Conservation (phyloP, 2,113 vertebrate species). For the Lampris incognitus region DNA sequence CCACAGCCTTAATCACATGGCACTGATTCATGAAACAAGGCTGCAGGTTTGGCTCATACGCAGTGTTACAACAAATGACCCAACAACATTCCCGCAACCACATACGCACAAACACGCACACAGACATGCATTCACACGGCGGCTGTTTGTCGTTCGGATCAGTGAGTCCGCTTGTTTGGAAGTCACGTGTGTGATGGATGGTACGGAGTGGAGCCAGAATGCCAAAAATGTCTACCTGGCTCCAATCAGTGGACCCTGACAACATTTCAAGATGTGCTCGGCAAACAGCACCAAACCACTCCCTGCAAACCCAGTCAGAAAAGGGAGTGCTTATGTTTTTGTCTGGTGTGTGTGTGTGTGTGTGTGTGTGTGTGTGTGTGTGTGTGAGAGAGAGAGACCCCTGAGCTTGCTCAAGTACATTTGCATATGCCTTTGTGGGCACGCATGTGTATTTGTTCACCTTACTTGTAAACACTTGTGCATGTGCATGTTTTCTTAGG, state of each 20-base stretch:
- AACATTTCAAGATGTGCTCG: constrained; percentile 37
- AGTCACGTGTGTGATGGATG: constrained; percentile 46
- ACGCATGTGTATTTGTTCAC: background rate
- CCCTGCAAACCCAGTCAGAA: background rate
- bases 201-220: constrained; percentile 45
- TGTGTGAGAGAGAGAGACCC: constrained; percentile 9
- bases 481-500: too few relatives aligned
- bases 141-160: constrained; percentile 51
- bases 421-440: background rate
- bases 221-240: constrained; percentile 58
- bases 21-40: constrained; percentile 35
- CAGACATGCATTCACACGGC: background rate
- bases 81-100: background rate
- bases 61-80: background rate
- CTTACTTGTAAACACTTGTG: too few relatives aligned
- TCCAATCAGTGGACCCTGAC: constrained; percentile 43
- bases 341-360: constrained; percentile 7
- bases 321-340: background rate
- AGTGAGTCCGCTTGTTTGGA: constrained; percentile 34
- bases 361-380: constrained; percentile 17
- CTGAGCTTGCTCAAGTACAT: background rate
- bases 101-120: background rate
- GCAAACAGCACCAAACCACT: constrained; percentile 22
- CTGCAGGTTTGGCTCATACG: constrained; percentile 35
- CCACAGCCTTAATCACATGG: background rate